Percentiles rank a stretch among this genome's conserved stretches.
phyloP scores from a whole-genome alignment of 30 jellyfish, hydroid and myxozoan species.

The Turritopsis rubra region DNA sequence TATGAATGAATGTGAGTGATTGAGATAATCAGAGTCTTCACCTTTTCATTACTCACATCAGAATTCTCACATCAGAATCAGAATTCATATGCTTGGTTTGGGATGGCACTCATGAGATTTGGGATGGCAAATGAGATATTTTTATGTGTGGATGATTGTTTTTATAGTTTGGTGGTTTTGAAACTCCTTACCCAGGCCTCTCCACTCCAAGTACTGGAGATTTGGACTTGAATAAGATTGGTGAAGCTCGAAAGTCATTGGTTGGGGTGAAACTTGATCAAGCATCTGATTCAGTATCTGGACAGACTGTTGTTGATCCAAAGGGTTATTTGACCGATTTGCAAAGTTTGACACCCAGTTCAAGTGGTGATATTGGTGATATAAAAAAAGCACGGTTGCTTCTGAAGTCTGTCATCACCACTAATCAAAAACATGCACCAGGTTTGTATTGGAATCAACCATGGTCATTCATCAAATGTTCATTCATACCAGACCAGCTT shows the following conservation, averaged over 20 bases:
- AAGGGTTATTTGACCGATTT: constrained; percentile 95
- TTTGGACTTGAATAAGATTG: constrained; percentile 87
- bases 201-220: constrained; percentile 83
- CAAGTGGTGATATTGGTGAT: constrained; percentile 98
- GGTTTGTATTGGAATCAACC: constrained; percentile 30
- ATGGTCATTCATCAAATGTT: no score
- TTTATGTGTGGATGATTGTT: not conserved
- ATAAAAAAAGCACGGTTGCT: constrained; percentile 92
- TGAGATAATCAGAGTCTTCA: no score
- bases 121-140: no score
- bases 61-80: no score
- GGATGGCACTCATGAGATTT: no score
- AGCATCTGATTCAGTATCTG: constrained; percentile 98
- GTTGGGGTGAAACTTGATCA: constrained; percentile 98
- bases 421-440: constrained; percentile 96
- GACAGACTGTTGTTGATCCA: constrained; percentile 99
- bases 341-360: constrained; percentile 86
- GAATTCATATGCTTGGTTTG: not conserved
- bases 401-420: constrained; percentile 87
- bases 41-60: no score
- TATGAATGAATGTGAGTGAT: no score
- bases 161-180: constrained; percentile 67
- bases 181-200: constrained; percentile 84
- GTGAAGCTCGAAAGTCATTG: constrained; percentile 97
- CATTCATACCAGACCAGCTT: no score